A percentile compares a stretch with the other conserved stretches of the same genome.
phyloP scores from a whole-genome alignment of 2,888 invertebrate genomes.

The Hirtodrosophila duncani region DNA sequence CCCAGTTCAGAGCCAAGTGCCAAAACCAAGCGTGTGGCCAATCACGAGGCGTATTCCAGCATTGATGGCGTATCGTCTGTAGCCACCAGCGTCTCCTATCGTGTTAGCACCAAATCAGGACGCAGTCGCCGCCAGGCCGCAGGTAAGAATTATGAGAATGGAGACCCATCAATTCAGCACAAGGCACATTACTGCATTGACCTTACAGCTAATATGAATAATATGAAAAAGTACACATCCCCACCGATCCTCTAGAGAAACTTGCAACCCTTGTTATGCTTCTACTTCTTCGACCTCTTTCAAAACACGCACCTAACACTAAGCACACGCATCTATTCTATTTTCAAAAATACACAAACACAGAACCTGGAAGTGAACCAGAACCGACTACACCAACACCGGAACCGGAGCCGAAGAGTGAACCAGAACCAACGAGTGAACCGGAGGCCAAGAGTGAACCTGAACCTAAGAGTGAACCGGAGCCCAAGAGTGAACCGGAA shows the following conservation, averaged over 20 bases:
- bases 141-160: conserved; percentile 45
- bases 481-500: no score
- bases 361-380: conserved; percentile 36
- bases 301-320: conserved; percentile 76
- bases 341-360: conserved; percentile 23
- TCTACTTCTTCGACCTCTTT: conserved; percentile 32
- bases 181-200: not conserved
- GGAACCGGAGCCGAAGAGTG: conserved; percentile 73
- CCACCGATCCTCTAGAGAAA: conserved; percentile 34
- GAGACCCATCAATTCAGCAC: not conserved
- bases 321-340: conserved; percentile 40
- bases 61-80: conserved; percentile 84
- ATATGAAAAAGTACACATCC: conserved; percentile 28
- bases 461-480: no score
- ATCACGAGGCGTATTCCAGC: conserved; percentile 51
- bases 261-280: conserved; percentile 39
- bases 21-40: conserved; percentile 81
- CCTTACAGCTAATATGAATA: conserved; percentile 29
- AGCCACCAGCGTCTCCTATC: conserved; percentile 88
- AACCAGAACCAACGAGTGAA: conserved; percentile 71
- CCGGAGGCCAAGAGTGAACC: conserved; percentile 79
- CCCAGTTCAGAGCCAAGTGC: conserved; percentile 76
- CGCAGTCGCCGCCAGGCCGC: conserved; percentile 65
- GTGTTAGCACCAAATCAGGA: conserved; percentile 83
- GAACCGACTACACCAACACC: conserved; percentile 26